These are phyloP conservation scores for Geotrupes spiniger DNA, from an alignment of 2,888 invertebrate species.

Conservation along the genomic window DNA sequence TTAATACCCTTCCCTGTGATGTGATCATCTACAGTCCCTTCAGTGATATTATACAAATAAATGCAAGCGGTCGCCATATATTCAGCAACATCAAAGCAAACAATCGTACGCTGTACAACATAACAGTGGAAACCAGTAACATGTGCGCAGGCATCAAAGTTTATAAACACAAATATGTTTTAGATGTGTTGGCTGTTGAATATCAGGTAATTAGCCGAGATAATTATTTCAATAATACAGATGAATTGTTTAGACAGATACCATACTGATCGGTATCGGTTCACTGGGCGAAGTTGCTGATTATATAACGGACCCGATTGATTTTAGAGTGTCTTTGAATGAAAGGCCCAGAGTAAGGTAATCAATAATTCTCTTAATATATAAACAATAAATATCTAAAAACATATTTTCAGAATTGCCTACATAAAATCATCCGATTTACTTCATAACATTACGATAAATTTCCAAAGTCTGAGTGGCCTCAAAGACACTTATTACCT, in stretches of 20 bases:
- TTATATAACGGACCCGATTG: slow-evolving; percentile 58
- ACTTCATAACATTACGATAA: slow-evolving; percentile 44
- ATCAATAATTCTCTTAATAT: no score
- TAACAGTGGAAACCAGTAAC: slow-evolving; percentile 40
- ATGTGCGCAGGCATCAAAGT: slow-evolving; percentile 42
- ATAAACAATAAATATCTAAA: no score
- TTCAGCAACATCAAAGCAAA: slow-evolving; percentile 44
- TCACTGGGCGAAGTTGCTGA: slow-evolving; percentile 23
- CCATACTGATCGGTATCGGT: slow-evolving; percentile 43
- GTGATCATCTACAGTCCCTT: slow-evolving; percentile 47
- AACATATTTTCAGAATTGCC: slow-evolving; percentile 40
- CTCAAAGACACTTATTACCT: slow-evolving; percentile 58
- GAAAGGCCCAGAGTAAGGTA: slow-evolving; percentile 64
- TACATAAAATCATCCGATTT: slow-evolving; percentile 40
- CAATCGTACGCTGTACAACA: slow-evolving; percentile 39
- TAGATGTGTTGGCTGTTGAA: slow-evolving; percentile 38
- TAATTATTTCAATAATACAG: not conserved
- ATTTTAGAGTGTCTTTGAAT: slow-evolving; percentile 58
- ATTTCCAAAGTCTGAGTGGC: slow-evolving; percentile 38
- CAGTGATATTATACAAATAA: slow-evolving; percentile 35
- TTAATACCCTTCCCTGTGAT: slow-evolving; percentile 64
- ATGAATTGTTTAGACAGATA: slow-evolving; percentile 40
- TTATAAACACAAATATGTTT: slow-evolving; percentile 33
- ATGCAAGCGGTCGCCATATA: slow-evolving; percentile 36
- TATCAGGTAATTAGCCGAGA: slow-evolving; percentile 33